Evolutionary conservation across 2,113 vertebrate species (phyloP).

Genomic region (Colaptes auratus): DNA sequence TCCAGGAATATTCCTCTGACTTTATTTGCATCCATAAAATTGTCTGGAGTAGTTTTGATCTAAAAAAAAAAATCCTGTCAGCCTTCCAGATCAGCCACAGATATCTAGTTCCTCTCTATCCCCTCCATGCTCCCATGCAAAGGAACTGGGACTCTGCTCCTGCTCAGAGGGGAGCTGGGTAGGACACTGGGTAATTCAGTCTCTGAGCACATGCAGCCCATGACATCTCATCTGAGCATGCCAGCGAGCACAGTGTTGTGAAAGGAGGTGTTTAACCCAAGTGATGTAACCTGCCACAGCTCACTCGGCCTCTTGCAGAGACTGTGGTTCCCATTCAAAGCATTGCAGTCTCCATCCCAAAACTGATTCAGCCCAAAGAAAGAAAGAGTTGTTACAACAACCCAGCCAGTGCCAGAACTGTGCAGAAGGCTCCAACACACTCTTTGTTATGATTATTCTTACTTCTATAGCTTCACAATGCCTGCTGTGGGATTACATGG

Average conservation of each 20-base stretch:
- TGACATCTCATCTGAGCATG: neutral
- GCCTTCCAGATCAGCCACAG: neutral
- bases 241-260: neutral
- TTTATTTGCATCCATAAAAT: neutral
- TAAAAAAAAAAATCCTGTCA: neutral
- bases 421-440: neutral
- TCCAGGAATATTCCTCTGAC: neutral
- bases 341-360: neutral
- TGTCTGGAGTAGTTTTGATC: neutral
- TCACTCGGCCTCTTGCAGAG: neutral
- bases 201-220: neutral
- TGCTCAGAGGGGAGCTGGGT: neutral
- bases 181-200: neutral
- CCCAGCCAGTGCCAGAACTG: neutral
- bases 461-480: neutral
- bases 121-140: neutral
- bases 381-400: slow-evolving; percentile 27
- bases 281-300: neutral
- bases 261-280: neutral
- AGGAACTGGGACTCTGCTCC: neutral
- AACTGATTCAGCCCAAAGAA: slow-evolving; percentile 4
- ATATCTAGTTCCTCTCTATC: neutral
- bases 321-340: slow-evolving; percentile 21
- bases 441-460: slow-evolving; percentile 5
- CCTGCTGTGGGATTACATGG: neutral